phyloP scores from a whole-genome alignment of 37 sponge, comb jelly and placozoan genomes.

The Tethya wilhelma region DNA sequence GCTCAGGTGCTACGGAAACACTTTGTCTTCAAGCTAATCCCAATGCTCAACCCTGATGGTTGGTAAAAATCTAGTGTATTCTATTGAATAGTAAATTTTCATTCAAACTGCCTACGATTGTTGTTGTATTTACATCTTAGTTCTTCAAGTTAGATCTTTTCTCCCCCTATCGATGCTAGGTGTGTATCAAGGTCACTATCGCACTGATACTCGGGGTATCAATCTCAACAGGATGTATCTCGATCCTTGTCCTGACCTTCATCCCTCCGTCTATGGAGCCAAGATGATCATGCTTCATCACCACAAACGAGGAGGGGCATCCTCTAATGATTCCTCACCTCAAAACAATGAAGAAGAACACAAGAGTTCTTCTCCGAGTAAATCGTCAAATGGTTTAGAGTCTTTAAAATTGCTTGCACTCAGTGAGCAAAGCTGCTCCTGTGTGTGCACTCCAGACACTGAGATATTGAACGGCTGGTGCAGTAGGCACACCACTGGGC shows the following conservation, averaged over 20 bases:
- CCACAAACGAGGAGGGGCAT: slow-evolving; percentile 31
- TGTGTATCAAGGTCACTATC: slow-evolving; percentile 76
- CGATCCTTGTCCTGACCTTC: slow-evolving; percentile 76
- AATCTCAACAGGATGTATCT: slow-evolving; percentile 94
- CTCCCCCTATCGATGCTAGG: neutral
- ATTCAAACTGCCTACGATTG: no score
- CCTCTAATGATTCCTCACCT: neutral
- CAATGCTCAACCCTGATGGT: slow-evolving; percentile 98
- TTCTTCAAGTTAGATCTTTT: no score
- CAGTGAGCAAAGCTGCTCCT: neutral
- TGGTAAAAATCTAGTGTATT: neutral
- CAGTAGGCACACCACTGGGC: neutral
- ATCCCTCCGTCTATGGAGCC: slow-evolving; percentile 91
- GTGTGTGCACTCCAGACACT: neutral
- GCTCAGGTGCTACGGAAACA: slow-evolving; percentile 63
- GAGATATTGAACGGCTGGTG: neutral
- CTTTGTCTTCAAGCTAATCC: slow-evolving; percentile 95
- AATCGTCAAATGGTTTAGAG: neutral
- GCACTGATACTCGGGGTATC: slow-evolving; percentile 84
- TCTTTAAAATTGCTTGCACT: neutral
- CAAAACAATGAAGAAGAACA: neutral
- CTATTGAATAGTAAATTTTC: no score
- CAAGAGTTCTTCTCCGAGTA: neutral
- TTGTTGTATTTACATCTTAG: neutral
- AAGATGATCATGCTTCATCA: slow-evolving; percentile 77